Percentiles rank a stretch among this genome's conserved stretches.
Conservation (phyloP, 1,140 invertebrate genomes). For the Bombus soroeensis region DNA sequence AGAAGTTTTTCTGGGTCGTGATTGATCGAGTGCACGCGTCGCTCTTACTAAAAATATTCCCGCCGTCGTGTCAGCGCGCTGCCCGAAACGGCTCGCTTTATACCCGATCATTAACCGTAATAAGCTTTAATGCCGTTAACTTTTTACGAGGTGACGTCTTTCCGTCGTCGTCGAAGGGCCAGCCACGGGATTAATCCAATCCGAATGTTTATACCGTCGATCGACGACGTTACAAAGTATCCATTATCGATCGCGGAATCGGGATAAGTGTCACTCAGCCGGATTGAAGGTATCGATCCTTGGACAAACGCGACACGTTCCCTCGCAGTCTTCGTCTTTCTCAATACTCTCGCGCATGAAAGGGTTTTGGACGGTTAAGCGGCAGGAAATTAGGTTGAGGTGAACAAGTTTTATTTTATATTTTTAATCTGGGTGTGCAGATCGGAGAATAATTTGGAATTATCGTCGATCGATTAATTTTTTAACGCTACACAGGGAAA, state of each 20-base stretch:
- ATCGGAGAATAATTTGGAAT: neutral
- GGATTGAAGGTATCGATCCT: neutral
- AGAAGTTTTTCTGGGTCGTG: constrained; percentile 47
- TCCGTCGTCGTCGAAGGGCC: neutral
- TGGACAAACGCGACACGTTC: neutral
- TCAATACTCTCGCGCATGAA: neutral
- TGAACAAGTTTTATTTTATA: neutral
- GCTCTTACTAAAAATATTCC: constrained; percentile 24
- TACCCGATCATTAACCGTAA: constrained; percentile 32
- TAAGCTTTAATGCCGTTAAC: neutral
- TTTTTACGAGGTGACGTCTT: constrained; percentile 1
- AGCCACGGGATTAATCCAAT: neutral
- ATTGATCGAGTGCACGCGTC: constrained; percentile 39
- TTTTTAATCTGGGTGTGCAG: too few species aligned
- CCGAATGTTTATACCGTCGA: constrained; percentile 5
- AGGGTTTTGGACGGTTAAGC: neutral
- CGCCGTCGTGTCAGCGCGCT: neutral
- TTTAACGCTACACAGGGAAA: too few species aligned
- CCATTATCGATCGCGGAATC: neutral
- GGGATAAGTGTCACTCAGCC: neutral
- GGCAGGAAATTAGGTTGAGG: too few species aligned
- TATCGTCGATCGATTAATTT: too few species aligned
- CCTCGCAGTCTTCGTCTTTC: neutral
- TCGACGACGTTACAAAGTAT: neutral
- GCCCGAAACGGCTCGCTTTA: neutral